Conservation (phyloP, 2,888 invertebrate genomes). For the Pomacea canaliculata region DNA sequence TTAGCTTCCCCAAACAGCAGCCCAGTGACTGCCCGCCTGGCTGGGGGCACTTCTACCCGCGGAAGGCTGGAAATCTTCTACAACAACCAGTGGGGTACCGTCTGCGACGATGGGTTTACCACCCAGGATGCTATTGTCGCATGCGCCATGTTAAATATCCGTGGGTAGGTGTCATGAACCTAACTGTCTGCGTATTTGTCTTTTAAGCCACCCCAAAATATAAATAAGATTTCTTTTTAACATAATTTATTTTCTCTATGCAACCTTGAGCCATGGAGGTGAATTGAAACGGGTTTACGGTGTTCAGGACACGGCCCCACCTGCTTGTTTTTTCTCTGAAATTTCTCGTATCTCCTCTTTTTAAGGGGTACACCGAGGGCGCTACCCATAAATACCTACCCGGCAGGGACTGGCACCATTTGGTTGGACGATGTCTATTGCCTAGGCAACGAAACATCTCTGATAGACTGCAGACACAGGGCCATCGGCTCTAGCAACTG, state of each 20-base stretch:
- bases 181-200: constrained; percentile 5
- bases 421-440: constrained; percentile 46
- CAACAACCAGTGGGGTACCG: constrained; percentile 50
- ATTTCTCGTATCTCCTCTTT: too few relatives aligned
- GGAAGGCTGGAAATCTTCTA: constrained; percentile 32
- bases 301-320: too few relatives aligned
- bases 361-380: constrained; percentile 1
- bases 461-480: too few relatives aligned
- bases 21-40: constrained; percentile 9
- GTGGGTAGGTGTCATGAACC: constrained; percentile 3
- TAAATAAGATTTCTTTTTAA: too few relatives aligned
- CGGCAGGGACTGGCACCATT: constrained; percentile 46
- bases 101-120: constrained; percentile 46
- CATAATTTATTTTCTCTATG: too few relatives aligned
- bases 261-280: too few relatives aligned
- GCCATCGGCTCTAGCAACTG: too few relatives aligned
- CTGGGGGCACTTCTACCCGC: background rate
- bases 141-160: constrained; percentile 30
- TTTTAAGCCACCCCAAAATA: background rate
- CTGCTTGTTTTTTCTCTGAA: too few relatives aligned
- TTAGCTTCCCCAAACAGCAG: background rate
- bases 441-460: too few relatives aligned
- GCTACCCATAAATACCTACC: constrained; percentile 10
- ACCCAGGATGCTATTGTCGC: constrained; percentile 27
- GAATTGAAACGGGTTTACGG: too few relatives aligned